Evolutionary conservation across 1,140 invertebrate genomes (phyloP).

Genomic region (Trachymyrmex cornetzi): DNA sequence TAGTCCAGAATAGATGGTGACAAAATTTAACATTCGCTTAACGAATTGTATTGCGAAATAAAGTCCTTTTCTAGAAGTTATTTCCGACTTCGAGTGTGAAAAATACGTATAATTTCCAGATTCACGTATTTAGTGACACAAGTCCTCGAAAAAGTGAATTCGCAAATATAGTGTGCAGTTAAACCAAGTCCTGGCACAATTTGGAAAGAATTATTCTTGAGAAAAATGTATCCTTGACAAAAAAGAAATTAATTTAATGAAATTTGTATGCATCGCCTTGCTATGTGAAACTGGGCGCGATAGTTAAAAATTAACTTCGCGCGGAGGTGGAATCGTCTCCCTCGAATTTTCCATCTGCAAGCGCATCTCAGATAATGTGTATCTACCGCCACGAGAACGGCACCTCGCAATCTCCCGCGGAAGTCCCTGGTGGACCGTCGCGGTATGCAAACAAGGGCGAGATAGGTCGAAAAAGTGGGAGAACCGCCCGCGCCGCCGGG

Average conservation of each 20-base stretch:
- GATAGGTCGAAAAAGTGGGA: conserved; percentile 32
- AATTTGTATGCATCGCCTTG: neutral
- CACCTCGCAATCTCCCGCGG: conserved; percentile 65
- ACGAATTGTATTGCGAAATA: no score
- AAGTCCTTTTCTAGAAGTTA: no score
- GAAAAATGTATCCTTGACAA: no score
- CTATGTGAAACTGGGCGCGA: neutral
- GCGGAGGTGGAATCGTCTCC: neutral
- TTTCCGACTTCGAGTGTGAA: no score
- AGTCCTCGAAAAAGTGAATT: no score
- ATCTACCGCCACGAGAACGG: conserved; percentile 60
- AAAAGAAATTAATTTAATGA: neutral
- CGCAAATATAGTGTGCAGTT: no score
- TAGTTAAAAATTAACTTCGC: conserved; percentile 21
- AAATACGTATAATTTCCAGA: no score
- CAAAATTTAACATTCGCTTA: no score
- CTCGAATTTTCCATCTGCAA: neutral
- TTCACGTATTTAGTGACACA: no score
- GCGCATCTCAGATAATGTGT: conserved; percentile 61
- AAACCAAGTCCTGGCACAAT: no score
- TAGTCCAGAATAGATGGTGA: no score
- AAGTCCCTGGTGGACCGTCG: conserved; percentile 62
- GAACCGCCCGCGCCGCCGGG: conserved; percentile 22
- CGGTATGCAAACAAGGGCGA: conserved; percentile 70
- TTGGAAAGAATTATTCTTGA: no score